Percentiles rank a stretch among this genome's conserved stretches.
Conservation (phyloP, 2,888 invertebrate genomes). For the Macaria notata region DNA sequence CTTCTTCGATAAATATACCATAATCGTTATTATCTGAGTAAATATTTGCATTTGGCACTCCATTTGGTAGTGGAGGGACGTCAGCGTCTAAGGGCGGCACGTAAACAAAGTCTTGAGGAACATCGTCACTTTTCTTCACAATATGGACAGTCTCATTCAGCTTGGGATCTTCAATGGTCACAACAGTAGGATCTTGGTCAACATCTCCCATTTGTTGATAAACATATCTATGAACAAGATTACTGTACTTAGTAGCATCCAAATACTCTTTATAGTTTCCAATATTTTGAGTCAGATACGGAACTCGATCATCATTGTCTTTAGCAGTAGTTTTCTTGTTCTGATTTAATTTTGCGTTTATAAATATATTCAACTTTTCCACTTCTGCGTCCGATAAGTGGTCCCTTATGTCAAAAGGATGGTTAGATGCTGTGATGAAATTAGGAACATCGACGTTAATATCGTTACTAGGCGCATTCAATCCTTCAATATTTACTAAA, state of each 20-base stretch:
- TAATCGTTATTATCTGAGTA: no score
- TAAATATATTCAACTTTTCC: constrained; percentile 8
- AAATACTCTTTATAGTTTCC: not conserved
- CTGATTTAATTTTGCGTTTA: constrained; percentile 5
- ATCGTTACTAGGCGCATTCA: not conserved
- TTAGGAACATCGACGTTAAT: not conserved
- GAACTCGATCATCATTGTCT: not conserved
- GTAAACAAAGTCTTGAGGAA: constrained; percentile 32
- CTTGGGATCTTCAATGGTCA: constrained; percentile 28
- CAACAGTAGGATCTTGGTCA: constrained; percentile 30
- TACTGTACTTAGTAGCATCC: constrained; percentile 2
- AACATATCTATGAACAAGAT: constrained; percentile 29
- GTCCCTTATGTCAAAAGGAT: constrained; percentile 8
- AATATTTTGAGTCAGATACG: not conserved
- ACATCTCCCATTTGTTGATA: constrained; percentile 35
- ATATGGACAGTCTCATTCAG: constrained; percentile 1
- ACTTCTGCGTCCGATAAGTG: constrained; percentile 7
- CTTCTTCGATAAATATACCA: no score
- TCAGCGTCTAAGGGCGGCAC: constrained; percentile 31
- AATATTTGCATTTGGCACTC: no score
- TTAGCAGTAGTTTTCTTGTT: not conserved
- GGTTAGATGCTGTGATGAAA: not conserved
- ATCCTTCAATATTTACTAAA: not conserved
- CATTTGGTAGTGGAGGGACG: not conserved
- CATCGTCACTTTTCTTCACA: not conserved